Percentiles rank a stretch among this genome's conserved stretches.
phyloP scores from a whole-genome alignment of 2,113 vertebrate genomes.

The Pogonocichla stellata region DNA sequence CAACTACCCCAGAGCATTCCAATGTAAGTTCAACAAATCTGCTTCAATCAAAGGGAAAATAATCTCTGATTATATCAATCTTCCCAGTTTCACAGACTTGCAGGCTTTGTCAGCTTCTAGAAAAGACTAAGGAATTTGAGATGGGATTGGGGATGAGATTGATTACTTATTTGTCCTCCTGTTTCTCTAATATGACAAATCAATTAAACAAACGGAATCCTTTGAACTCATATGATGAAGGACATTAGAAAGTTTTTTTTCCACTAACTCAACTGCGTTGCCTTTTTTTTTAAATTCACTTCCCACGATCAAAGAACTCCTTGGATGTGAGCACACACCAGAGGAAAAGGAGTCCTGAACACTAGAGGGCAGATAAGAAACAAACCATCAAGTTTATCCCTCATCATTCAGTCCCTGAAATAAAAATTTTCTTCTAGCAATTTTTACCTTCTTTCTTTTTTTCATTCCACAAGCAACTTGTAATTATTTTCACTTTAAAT shows the following conservation, averaged over 20 bases:
- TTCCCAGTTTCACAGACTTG: not conserved
- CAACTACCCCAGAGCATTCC: not conserved
- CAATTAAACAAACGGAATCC: not conserved
- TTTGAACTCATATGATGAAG: not conserved
- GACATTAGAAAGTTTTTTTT: not conserved
- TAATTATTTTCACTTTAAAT: not conserved
- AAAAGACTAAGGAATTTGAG: not conserved
- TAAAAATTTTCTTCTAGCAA: not conserved
- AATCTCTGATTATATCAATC: not conserved
- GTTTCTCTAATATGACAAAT: not conserved
- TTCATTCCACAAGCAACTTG: not conserved
- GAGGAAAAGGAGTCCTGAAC: not conserved
- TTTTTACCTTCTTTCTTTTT: not conserved
- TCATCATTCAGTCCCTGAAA: not conserved
- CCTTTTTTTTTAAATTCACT: not conserved
- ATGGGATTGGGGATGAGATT: not conserved
- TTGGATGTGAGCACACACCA: rapidly evolving
- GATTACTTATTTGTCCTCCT: not conserved
- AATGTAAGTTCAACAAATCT: not conserved
- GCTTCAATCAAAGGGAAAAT: not conserved
- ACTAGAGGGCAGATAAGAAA: conserved; percentile 37
- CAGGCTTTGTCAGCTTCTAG: not conserved
- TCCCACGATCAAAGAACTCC: not conserved
- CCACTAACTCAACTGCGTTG: rapidly evolving
- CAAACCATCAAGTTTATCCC: not conserved